Percentiles rank a stretch among this genome's conserved stretches.
Evolutionary conservation across 1,140 invertebrate species (phyloP).

Genomic region (Drosophila insularis): DNA sequence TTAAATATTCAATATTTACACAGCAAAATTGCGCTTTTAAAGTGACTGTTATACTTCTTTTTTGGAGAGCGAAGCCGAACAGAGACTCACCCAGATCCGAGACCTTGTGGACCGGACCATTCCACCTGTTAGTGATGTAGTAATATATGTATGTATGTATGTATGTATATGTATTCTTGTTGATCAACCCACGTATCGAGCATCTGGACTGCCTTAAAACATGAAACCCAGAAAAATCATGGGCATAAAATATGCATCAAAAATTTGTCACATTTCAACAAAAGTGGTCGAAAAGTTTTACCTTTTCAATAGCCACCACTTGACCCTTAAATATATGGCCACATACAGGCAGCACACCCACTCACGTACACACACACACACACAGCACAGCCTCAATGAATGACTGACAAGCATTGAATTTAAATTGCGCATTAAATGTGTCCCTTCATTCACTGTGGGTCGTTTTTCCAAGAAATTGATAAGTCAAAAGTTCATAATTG

Average conservation of each 20-base stretch:
- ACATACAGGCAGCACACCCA: no score
- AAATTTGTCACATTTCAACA: constrained; percentile 71
- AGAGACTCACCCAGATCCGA: no score
- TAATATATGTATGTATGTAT: constrained; percentile 25
- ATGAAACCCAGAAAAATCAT: constrained; percentile 22
- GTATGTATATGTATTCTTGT: constrained; percentile 22
- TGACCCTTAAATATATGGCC: constrained; percentile 58
- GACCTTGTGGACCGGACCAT: background rate
- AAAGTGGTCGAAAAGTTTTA: constrained; percentile 66
- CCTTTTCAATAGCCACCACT: constrained; percentile 76
- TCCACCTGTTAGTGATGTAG: background rate
- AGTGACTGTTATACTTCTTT: constrained; percentile 41
- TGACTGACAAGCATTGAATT: constrained; percentile 67
- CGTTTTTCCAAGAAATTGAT: constrained; percentile 69
- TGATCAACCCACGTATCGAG: constrained; percentile 21
- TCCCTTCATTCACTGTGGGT: constrained; percentile 38
- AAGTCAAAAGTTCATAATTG: constrained; percentile 77
- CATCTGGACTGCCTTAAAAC: constrained; percentile 18
- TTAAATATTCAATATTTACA: constrained; percentile 68
- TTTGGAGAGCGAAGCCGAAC: constrained; percentile 1
- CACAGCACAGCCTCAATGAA: background rate
- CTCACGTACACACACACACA: constrained; percentile 4
- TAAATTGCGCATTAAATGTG: constrained; percentile 75
- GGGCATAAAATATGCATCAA: constrained; percentile 74
- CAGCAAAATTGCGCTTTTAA: constrained; percentile 63